phyloP scores from a whole-genome alignment of 2,888 invertebrate species.

The Anaspis maculata region DNA sequence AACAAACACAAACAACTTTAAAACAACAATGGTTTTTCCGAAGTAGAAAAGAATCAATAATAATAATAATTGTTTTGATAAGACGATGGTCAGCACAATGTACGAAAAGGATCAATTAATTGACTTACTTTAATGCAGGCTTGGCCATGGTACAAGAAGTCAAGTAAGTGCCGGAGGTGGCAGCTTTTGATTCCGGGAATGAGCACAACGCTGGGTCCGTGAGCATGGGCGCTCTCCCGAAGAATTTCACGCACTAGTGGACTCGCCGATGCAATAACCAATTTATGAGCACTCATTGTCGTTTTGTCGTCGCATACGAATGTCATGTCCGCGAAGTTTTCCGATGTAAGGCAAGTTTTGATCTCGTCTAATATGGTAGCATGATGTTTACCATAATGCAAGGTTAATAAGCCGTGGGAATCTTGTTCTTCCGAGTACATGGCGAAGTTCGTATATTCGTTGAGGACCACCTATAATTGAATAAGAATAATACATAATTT shows the following conservation, averaged over 20 bases:
- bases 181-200: constrained; percentile 75
- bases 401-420: constrained; percentile 70
- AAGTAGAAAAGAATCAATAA: too few relatives aligned
- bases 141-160: constrained; percentile 80
- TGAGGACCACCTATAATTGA: too few relatives aligned
- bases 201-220: constrained; percentile 70
- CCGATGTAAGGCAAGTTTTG: constrained; percentile 79
- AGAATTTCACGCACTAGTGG: constrained; percentile 72
- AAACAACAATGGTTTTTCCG: too few relatives aligned
- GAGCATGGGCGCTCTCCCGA: constrained; percentile 61
- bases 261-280: constrained; percentile 81
- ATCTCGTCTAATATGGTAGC: constrained; percentile 87
- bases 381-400: constrained; percentile 90
- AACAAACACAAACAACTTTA: too few relatives aligned
- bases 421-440: constrained; percentile 49
- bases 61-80: too few relatives aligned
- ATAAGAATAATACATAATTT: too few relatives aligned
- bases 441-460: constrained; percentile 38
- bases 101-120: too few relatives aligned
- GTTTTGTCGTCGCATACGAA: constrained; percentile 80
- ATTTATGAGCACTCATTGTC: constrained; percentile 72
- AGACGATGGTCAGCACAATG: too few relatives aligned
- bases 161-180: constrained; percentile 72
- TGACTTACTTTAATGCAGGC: constrained; percentile 64
- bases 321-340: constrained; percentile 79